phyloP scores from a whole-genome alignment of 2,888 invertebrate genomes.

The Scelioninae gen. 1 region DNA sequence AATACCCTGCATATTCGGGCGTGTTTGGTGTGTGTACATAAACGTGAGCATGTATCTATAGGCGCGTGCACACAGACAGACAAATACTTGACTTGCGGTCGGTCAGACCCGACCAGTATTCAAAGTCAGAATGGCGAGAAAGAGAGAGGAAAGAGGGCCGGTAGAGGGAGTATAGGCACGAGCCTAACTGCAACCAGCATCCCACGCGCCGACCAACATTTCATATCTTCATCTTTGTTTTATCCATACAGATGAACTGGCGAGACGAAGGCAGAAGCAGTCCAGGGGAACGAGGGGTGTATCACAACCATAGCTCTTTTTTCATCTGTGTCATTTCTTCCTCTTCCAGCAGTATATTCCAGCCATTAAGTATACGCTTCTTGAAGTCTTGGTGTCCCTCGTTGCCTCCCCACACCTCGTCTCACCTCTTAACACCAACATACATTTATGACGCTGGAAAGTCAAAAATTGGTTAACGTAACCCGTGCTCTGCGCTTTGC shows the following conservation, averaged over 20 bases:
- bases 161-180: constrained; percentile 80
- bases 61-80: constrained; percentile 9
- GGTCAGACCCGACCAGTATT: constrained; percentile 79
- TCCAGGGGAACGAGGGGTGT: constrained; percentile 2
- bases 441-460: constrained; percentile 49
- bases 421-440: constrained; percentile 21
- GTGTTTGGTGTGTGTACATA: constrained; percentile 38
- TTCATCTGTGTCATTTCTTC: constrained; percentile 58
- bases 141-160: constrained; percentile 70
- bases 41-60: constrained; percentile 3
- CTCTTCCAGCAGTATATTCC: constrained; percentile 60
- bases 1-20: constrained; percentile 48
- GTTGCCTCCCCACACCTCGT: constrained; percentile 34
- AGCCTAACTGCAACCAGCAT: constrained; percentile 82
- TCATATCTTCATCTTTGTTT: constrained; percentile 71
- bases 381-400: constrained; percentile 53
- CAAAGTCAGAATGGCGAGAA: constrained; percentile 75
- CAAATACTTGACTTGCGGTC: constrained; percentile 49
- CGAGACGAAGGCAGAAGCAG: neutral
- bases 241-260: constrained; percentile 20
- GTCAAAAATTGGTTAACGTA: constrained; percentile 70
- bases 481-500: constrained; percentile 47
- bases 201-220: constrained; percentile 80
- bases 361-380: constrained; percentile 67
- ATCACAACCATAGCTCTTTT: too few species aligned